Evolutionary conservation across 2,888 invertebrate species (phyloP).

Genomic region (Bellardia pandia): DNA sequence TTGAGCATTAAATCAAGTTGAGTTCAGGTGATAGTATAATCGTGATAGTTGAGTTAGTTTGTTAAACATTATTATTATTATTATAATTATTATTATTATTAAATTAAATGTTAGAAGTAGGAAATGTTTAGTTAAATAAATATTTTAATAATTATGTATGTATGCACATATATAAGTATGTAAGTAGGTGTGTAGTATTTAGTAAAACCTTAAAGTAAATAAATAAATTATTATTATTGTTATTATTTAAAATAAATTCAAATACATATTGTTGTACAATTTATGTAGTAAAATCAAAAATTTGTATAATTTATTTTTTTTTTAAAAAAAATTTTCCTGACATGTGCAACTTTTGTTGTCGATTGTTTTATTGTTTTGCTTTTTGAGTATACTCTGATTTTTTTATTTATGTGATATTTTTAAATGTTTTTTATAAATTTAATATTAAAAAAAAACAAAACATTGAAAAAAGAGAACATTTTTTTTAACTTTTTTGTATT

Average conservation of each 20-base stretch:
- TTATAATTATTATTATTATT: no score
- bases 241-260: neutral
- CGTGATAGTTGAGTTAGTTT: neutral
- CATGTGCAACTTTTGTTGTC: slow-evolving; percentile 27
- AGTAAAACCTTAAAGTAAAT: neutral
- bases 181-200: neutral
- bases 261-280: neutral
- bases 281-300: neutral
- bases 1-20: neutral
- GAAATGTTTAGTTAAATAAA: neutral
- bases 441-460: neutral
- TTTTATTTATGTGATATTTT: slow-evolving; percentile 8
- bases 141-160: neutral
- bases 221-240: neutral
- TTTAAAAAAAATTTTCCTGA: slow-evolving; percentile 6
- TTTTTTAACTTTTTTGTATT: neutral
- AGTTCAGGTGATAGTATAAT: slow-evolving; percentile 5
- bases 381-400: neutral
- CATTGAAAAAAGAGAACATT: neutral
- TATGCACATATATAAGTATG: no score
- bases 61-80: neutral
- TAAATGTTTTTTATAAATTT: neutral
- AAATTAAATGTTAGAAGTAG: neutral
- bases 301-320: neutral
- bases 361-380: neutral